Conservation (phyloP, 2,113 vertebrate species). For the Procapra przewalskii region DNA sequence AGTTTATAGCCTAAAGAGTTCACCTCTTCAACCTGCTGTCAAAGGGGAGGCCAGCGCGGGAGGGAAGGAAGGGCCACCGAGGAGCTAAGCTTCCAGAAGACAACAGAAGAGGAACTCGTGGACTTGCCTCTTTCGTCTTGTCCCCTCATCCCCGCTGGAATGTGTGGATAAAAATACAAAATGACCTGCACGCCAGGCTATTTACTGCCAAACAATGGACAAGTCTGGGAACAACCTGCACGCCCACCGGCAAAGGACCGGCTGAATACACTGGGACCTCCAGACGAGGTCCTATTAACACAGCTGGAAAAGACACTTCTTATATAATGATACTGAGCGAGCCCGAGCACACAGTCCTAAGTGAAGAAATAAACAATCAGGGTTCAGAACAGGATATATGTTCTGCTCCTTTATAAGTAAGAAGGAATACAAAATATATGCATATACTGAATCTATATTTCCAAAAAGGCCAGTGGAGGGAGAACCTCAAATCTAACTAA, state of each 20-base stretch:
- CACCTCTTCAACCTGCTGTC: neutral
- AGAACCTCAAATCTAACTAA: neutral
- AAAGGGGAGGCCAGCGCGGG: neutral
- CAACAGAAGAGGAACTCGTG: neutral
- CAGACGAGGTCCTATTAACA: accelerated
- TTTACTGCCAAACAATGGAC: neutral
- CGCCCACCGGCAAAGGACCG: neutral
- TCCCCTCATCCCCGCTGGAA: neutral
- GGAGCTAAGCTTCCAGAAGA: neutral
- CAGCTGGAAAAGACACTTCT: neutral
- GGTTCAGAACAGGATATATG: neutral
- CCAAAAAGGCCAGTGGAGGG: neutral
- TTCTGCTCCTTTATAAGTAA: neutral
- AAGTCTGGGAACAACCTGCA: neutral
- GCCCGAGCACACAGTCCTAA: neutral
- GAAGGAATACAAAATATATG: neutral
- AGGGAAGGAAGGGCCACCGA: neutral
- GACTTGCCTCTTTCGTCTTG: neutral
- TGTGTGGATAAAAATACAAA: neutral
- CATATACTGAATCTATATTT: too few relatives aligned
- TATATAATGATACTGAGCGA: neutral
- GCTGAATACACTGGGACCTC: neutral
- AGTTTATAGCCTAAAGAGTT: neutral
- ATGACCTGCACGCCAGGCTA: neutral
- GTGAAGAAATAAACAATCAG: neutral